Evolutionary conservation across 2,797 vertebrate species (phyloP), one percentile per base, ranked within the genome.

Genomic region (Alca torda): DNA sequence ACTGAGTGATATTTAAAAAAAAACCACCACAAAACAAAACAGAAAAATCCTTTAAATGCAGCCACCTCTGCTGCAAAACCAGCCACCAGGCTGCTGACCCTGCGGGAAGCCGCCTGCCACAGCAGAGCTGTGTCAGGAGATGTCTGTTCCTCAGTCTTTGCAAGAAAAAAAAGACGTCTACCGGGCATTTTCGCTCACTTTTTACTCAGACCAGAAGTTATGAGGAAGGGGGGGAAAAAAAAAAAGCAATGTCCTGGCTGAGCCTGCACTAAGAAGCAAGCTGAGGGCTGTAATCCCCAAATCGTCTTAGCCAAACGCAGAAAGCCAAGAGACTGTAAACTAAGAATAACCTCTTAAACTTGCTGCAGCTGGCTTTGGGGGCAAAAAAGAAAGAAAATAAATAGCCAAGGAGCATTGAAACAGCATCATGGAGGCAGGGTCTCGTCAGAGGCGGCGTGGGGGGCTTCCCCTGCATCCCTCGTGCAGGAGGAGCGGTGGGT

Each of bases 251-350:
- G 74, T 80, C 87, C 91, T 0, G 4, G 68, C 90, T 90, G 89
- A 94, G 87, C 65, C 92, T 37, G 35, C 28, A 28, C 54, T 95
- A 93, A 96, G 94, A 19, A 93, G 82, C 20, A 31, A 75, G 87
- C 93, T 78, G 80, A 91, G 50, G 87, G 65, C 70, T 86, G 43
- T 95, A 96, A 95, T 97, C 94, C 78, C 39, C 78, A 95, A 97
- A 97, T 95, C 84, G 5, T 72, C 53, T 97, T 95, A 94, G 69
- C 60, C 6, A 1, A 68, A 70, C 10, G 23, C 87, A 80, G 92
- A 92, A 92, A 89, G 68, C 87, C 85, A 91, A 75, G n/a, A 46
- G 81, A 63, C 64, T 57, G 45, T 61, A 95, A 75, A 92, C 68
- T 41, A 73, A 59, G 78, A 85, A 41, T 35, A 95, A 84, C 77